Percentiles rank a stretch among this genome's conserved stretches.
Conservation (phyloP, 2,113 vertebrate genomes). For the Sarotherodon lohbergeri region DNA sequence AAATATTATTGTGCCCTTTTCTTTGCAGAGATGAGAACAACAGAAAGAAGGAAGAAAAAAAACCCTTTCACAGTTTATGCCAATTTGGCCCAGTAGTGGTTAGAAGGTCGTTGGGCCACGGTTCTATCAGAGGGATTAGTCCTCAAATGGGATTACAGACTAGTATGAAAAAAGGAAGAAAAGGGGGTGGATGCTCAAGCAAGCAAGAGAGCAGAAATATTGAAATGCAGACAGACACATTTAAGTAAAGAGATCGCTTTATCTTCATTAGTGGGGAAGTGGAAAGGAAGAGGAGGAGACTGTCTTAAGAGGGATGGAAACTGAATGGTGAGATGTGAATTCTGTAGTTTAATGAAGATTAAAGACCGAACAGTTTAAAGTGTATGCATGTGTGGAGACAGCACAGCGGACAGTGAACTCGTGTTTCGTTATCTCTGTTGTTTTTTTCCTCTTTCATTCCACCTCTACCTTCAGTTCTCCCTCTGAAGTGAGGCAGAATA, state of each 20-base stretch:
- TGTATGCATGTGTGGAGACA: neutral
- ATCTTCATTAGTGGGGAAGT: slow-evolving; percentile 21
- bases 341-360: slow-evolving; percentile 6
- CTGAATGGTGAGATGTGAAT: neutral
- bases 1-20: slow-evolving; percentile 2
- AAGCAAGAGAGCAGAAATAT: slow-evolving; percentile 28
- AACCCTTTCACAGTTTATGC: slow-evolving; percentile 1
- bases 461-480: neutral
- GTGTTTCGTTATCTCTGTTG: neutral
- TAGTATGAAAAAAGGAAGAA: slow-evolving; percentile 24
- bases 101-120: slow-evolving; percentile 28
- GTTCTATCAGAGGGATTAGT: slow-evolving; percentile 51
- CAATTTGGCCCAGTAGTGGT: slow-evolving; percentile 34
- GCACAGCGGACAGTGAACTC: neutral
- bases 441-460: neutral
- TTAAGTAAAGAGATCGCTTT: slow-evolving; percentile 17
- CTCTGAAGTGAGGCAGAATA: slow-evolving; percentile 26
- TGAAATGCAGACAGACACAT: slow-evolving; percentile 18
- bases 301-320: neutral
- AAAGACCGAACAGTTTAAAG: neutral
- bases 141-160: slow-evolving; percentile 50
- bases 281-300: neutral
- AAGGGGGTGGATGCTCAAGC: neutral
- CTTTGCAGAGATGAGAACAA: neutral
- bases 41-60: neutral